phyloP scores from a whole-genome alignment of 2,113 vertebrate species.

The Erythrocebus patas region DNA sequence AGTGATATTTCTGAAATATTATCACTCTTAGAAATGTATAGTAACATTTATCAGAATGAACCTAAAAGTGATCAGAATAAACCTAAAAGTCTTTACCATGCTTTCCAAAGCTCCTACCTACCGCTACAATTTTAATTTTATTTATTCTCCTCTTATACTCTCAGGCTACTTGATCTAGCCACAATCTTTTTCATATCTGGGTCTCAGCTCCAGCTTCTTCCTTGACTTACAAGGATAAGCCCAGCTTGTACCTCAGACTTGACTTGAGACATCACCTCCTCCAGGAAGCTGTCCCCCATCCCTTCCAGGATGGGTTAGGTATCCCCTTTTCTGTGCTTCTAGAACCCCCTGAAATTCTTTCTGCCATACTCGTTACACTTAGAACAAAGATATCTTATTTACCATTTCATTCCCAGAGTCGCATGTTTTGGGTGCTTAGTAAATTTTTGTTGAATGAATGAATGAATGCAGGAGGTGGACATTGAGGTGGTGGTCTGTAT shows the following conservation, averaged over 20 bases:
- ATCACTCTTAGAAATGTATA: not conserved
- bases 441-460: not conserved
- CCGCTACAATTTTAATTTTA: not conserved
- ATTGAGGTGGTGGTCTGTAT: not conserved
- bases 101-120: not conserved
- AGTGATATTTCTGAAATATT: not conserved
- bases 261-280: not conserved
- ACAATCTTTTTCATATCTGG: not conserved
- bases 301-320: not conserved
- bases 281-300: not conserved
- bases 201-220: not conserved
- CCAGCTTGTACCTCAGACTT: not conserved
- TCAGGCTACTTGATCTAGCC: not conserved
- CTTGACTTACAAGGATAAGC: not conserved
- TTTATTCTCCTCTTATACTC: not conserved
- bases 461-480: not conserved
- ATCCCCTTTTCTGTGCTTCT: not conserved
- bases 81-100: not conserved
- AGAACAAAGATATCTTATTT: not conserved
- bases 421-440: not conserved
- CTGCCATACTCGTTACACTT: not conserved
- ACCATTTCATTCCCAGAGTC: not conserved
- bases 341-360: not conserved
- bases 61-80: not conserved
- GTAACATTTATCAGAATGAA: not conserved